Conservation (phyloP, 2,113 vertebrate genomes). For the Malurus alboscapulatus region DNA sequence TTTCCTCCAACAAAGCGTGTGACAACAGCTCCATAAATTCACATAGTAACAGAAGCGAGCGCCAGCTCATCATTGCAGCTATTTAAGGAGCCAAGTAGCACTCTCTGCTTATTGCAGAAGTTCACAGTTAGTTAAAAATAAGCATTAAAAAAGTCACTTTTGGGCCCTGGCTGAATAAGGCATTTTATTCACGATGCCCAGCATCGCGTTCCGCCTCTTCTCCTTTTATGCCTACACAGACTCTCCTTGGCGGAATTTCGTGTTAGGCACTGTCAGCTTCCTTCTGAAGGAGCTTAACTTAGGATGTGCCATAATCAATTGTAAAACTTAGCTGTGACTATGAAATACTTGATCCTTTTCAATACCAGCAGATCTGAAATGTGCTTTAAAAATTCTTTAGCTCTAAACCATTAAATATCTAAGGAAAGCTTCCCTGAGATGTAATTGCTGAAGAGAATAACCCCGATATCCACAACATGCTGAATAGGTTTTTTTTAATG, state of each 20-base stretch:
- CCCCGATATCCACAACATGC: not conserved
- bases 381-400: constrained; percentile 6
- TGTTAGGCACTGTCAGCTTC: not conserved
- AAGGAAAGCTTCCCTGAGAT: not conserved
- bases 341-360: constrained; percentile 25
- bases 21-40: constrained; percentile 77
- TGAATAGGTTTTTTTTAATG: constrained; percentile 5
- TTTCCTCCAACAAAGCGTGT: constrained; percentile 70
- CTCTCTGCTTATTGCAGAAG: constrained; percentile 68
- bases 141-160: constrained; percentile 64
- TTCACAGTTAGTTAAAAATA: constrained; percentile 79
- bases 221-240: constrained; percentile 46
- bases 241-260: not conserved
- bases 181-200: constrained; percentile 66
- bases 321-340: constrained; percentile 17
- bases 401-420: not conserved
- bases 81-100: constrained; percentile 70
- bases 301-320: constrained; percentile 41
- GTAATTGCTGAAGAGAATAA: constrained; percentile 32
- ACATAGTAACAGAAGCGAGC: constrained; percentile 67
- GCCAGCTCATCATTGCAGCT: constrained; percentile 65
- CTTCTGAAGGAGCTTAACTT: not conserved
- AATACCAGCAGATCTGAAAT: not conserved
- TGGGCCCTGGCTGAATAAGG: constrained; percentile 65
- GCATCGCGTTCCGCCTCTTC: constrained; percentile 35